Conservation (phyloP, 1,140 invertebrate genomes). For the Elysia chlorotica region DNA sequence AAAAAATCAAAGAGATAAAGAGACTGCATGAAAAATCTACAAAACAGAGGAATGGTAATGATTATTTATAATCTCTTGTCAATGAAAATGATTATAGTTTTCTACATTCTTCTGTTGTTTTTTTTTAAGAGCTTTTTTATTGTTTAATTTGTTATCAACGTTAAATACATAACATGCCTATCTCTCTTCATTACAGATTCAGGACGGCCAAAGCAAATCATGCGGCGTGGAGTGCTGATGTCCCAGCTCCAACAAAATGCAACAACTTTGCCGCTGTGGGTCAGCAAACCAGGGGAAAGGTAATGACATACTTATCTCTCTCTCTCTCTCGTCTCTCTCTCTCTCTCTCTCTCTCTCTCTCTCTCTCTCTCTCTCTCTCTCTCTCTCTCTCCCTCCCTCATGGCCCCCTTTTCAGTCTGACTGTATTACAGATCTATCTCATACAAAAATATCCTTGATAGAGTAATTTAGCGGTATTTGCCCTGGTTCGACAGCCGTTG, state of each 20-base stretch:
- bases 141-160: constrained; percentile 1
- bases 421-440: too few species aligned
- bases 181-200: constrained; percentile 41
- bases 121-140: background rate
- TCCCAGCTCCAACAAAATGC: constrained; percentile 92
- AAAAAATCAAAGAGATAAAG: constrained; percentile 89
- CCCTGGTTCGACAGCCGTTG: too few species aligned
- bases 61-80: background rate
- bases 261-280: constrained; percentile 89
- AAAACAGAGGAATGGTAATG: constrained; percentile 55
- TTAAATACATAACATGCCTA: background rate
- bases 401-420: too few species aligned
- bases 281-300: constrained; percentile 84
- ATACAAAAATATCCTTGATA: too few species aligned
- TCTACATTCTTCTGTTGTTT: constrained; percentile 2
- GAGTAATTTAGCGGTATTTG: too few species aligned
- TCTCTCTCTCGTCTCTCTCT: too few species aligned
- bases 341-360: too few species aligned
- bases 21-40: constrained; percentile 85
- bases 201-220: constrained; percentile 77
- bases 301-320: too few species aligned
- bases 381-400: too few species aligned
- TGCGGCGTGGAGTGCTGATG: constrained; percentile 90
- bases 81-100: too few species aligned
- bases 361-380: too few species aligned